Base-by-base conservation (phyloP, 2,797 vertebrate genomes). In the Chrysocyon brachyurus region DNA sequence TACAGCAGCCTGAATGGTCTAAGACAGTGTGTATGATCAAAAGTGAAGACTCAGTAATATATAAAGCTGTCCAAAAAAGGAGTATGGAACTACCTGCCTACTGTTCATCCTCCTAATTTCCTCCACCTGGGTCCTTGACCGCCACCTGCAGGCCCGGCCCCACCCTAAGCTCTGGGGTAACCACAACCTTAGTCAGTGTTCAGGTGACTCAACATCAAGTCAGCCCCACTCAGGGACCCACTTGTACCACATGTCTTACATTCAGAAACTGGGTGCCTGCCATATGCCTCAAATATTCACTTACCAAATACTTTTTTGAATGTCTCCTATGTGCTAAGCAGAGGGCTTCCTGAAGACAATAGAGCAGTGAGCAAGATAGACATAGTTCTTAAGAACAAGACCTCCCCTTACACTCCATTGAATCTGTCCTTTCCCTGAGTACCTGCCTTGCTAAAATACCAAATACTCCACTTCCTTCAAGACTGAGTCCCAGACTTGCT, bases 171-270 rank as follows among this genome's bases (percentile, higher is more conserved):
- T 70, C 81, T 24, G 40, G n/a, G 59, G 84, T 92, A 96, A 40
- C 36, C 49, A 3, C 0, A 22, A 46, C 82, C 73, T 96, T 90
- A 94, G 75, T 97, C 93, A 96, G 28, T 10, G 22, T 40, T 70
- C 75, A 64, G 46, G 79, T 98, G 96, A 98, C 85, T 97, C 86
- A 95, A 46, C 63, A 72, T n/a, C 66, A 88, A 85, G 78, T 86
- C 85, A 96, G n/a, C 24, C 15, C 49, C 40, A 75, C 15, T 94
- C 81, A 94, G 66, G 87, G 40, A 91, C 59, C 59, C 49, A 82
- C 49, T 95, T 21, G 40, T 14, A 28, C n/a, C 66, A n/a, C 0
- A 0, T 81, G 85, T 24, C 84, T 77, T 59, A 49, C 77, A 85
- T 85, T 90, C 79, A 90, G 77, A 91, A 70, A 70, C 28, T 15